phyloP scores from a whole-genome alignment of 2,113 vertebrate species.

The Brachyistius frenatus region DNA sequence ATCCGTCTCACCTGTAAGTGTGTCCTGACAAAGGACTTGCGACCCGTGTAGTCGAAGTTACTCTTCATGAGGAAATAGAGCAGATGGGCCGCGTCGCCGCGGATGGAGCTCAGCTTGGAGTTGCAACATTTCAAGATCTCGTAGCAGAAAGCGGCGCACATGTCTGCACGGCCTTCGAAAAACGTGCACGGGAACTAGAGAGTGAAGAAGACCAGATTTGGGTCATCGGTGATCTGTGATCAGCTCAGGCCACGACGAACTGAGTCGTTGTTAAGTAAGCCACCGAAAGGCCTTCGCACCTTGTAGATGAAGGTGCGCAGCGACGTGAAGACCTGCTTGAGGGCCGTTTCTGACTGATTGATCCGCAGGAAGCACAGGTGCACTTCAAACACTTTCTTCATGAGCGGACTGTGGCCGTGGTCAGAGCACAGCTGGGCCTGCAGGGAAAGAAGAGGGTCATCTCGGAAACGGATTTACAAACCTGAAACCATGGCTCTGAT shows the following conservation, averaged over 20 bases:
- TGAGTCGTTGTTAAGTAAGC: rapidly evolving
- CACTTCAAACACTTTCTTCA: slow-evolving; percentile 99
- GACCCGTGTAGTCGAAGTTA: slow-evolving; percentile 98
- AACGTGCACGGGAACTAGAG: slow-evolving; percentile 95
- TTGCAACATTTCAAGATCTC: slow-evolving; percentile 98
- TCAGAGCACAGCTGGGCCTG: slow-evolving; percentile 94
- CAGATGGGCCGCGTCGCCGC: slow-evolving; percentile 94
- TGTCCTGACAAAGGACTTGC: slow-evolving; percentile 96
- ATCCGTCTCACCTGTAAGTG: slow-evolving; percentile 90
- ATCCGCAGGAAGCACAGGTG: slow-evolving; percentile 97
- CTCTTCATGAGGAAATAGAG: slow-evolving; percentile 99
- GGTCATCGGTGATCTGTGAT: too few species aligned
- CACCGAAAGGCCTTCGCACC: slow-evolving; percentile 77
- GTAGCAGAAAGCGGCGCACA: slow-evolving; percentile 97
- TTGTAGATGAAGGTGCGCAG: slow-evolving; percentile 96
- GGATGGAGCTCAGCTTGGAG: slow-evolving; percentile 96
- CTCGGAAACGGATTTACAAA: not conserved
- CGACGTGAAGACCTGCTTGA: slow-evolving; percentile 96
- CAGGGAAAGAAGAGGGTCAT: not conserved
- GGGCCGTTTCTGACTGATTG: slow-evolving; percentile 95
- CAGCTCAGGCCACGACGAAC: not conserved
- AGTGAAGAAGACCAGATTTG: slow-evolving; percentile 8
- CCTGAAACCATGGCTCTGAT: not conserved
- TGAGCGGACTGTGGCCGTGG: slow-evolving; percentile 96
- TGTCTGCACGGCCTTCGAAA: slow-evolving; percentile 97